Evolutionary conservation across 2,888 invertebrate species (phyloP), one percentile per base, ranked within the genome.

Genomic region (Oscheius myriophilus): DNA sequence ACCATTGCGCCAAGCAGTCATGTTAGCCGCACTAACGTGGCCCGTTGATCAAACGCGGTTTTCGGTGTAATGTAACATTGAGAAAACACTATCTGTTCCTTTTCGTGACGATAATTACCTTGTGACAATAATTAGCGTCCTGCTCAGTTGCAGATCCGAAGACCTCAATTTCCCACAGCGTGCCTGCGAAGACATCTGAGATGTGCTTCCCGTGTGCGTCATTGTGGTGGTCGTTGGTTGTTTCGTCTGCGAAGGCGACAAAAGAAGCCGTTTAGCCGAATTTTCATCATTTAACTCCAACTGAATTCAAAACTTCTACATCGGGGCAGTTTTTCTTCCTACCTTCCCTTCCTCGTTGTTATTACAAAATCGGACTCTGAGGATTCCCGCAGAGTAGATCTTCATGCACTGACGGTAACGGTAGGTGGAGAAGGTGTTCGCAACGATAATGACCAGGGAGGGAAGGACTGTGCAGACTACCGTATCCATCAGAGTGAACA

Each of bases 391-490:
- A 7, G 84, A 78, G 70, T 85, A 86, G 71, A 85, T 77, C 64
- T 82, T 82, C 85, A 86, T 85, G 72, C 85, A 85, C 73, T 86
- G 84, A 0, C 82, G 79, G 69, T 84, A 84, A 51, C 85, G 75
- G 59, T 76, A 81, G 49, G 80, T 85, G 67, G 81, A 79, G 70
- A 84, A 75, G 6, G 74, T 59, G 75, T 85, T 85, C 53, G 86
- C 84, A 25, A 86, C 71, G 71, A 85, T 79, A 53, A 85, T 84
- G 49, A 85, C 66, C 45, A 86, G 66, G 11, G 84, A 79, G 0
- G 85, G 85, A 3, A 84, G 62, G 9, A 84, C 67, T 1, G 82
- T 84, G 57, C 82, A 84, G 45, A 83, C 61, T 6, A 76, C 69
- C 14, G 83, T 82, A 62, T 86, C 85, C 67, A 85, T 68, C 33